Conservation (phyloP, 37 sponge, comb jelly and placozoan species). For the Agelas oroides region DNA sequence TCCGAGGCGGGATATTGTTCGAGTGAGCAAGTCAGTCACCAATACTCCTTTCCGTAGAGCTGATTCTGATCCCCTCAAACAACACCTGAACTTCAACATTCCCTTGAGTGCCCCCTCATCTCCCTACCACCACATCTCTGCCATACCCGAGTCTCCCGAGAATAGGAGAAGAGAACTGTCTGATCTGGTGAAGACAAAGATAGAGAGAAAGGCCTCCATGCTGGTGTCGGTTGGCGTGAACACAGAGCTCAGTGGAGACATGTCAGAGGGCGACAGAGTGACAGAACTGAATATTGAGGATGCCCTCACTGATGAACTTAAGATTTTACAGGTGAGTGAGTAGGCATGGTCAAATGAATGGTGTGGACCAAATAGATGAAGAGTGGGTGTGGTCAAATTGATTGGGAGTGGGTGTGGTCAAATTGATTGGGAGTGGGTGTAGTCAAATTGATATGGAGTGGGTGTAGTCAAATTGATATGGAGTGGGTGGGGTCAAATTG, state of each 20-base stretch:
- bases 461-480: no score
- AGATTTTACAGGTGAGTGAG: constrained; percentile 47
- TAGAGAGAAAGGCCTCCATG: no score
- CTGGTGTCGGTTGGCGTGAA: constrained; percentile 40
- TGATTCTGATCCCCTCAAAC: constrained; percentile 48
- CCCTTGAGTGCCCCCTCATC: not conserved
- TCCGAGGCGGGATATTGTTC: constrained; percentile 28
- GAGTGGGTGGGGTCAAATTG: no score
- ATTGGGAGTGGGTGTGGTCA: no score
- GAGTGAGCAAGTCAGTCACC: constrained; percentile 5
- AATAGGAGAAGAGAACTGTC: not conserved
- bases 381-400: no score
- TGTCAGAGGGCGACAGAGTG: not conserved
- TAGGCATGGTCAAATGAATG: no score
- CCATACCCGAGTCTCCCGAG: constrained; percentile 8
- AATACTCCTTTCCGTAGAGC: constrained; percentile 33
- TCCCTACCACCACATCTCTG: not conserved
- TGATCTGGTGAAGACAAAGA: not conserved
- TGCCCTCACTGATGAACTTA: constrained; percentile 78
- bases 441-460: no score
- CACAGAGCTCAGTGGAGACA: constrained; percentile 36
- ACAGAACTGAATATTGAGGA: constrained; percentile 62
- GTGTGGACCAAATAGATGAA: no score
- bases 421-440: no score
- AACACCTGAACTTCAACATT: constrained; percentile 13